Percentiles rank a stretch among this genome's conserved stretches.
phyloP scores from a whole-genome alignment of 2,113 vertebrate genomes.

The Hirundichthys speculiger region DNA sequence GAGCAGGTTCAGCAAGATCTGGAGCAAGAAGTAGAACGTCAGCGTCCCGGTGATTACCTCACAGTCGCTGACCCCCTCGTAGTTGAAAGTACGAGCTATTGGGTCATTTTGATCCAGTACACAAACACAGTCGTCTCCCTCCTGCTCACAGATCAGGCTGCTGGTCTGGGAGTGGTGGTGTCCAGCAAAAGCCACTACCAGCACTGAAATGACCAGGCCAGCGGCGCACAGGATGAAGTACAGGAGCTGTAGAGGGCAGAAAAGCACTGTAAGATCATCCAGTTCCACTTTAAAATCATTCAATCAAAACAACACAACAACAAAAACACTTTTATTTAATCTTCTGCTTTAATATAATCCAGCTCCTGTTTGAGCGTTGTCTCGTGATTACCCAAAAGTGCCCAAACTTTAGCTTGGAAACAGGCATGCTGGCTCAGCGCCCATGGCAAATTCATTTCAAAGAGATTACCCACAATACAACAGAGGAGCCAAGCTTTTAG shows the following conservation, averaged over 20 bases:
- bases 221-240: conserved; percentile 91
- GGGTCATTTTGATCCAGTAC: conserved; percentile 84
- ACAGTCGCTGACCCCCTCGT: conserved; percentile 83
- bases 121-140: conserved; percentile 81
- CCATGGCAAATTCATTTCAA: conserved; percentile 46
- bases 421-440: conserved; percentile 49
- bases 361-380: conserved; percentile 31
- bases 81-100: conserved; percentile 88
- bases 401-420: conserved; percentile 46
- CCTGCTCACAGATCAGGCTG: conserved; percentile 77
- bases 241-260: conserved; percentile 79
- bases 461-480: conserved; percentile 59
- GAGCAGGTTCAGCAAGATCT: conserved; percentile 88
- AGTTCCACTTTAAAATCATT: no score
- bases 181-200: conserved; percentile 88
- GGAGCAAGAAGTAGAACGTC: conserved; percentile 86
- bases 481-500: conserved; percentile 25
- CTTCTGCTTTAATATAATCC: conserved; percentile 15
- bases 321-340: neutral
- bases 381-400: conserved; percentile 52
- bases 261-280: neutral
- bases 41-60: conserved; percentile 81
- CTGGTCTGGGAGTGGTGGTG: conserved; percentile 86
- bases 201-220: conserved; percentile 85
- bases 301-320: no score